Percentiles rank a stretch among this genome's conserved stretches.
These are phyloP conservation scores for Limulus polyphemus DNA, from an alignment of 2,888 invertebrate species.

Conservation along the genomic window DNA sequence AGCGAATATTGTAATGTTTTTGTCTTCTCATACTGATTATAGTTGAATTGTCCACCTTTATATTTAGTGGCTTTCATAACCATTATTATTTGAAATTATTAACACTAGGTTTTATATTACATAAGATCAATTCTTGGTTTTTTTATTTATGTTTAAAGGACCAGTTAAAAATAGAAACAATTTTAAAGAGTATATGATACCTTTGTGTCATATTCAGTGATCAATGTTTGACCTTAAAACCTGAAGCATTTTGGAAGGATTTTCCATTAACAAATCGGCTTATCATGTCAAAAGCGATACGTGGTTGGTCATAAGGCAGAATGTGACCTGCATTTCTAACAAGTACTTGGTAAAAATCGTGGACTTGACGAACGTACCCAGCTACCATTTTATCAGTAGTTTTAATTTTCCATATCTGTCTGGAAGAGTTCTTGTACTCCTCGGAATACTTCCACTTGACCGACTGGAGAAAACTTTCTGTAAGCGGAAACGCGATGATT, in stretches of 20 bases:
- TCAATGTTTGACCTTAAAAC: too few species aligned
- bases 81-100: too few species aligned
- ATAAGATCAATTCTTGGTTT: too few species aligned
- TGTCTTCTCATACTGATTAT: too few species aligned
- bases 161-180: too few species aligned
- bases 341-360: slow-evolving; percentile 57
- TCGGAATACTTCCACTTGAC: slow-evolving; percentile 54
- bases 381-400: slow-evolving; percentile 45
- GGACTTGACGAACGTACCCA: slow-evolving; percentile 59
- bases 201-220: too few species aligned
- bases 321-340: slow-evolving; percentile 69
- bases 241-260: slow-evolving; percentile 32
- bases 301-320: slow-evolving; percentile 65
- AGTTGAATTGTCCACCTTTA: too few species aligned
- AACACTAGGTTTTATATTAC: too few species aligned
- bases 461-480: slow-evolving; percentile 59
- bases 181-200: too few species aligned
- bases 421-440: slow-evolving; percentile 50
- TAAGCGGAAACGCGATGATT: slow-evolving; percentile 75
- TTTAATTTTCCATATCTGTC: slow-evolving; percentile 22
- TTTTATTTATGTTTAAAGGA: too few species aligned
- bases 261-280: slow-evolving; percentile 51
- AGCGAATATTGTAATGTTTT: too few species aligned
- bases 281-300: slow-evolving; percentile 61
- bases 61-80: too few species aligned